Conservation (phyloP, 2,113 vertebrate genomes). For the Cervus canadensis region DNA sequence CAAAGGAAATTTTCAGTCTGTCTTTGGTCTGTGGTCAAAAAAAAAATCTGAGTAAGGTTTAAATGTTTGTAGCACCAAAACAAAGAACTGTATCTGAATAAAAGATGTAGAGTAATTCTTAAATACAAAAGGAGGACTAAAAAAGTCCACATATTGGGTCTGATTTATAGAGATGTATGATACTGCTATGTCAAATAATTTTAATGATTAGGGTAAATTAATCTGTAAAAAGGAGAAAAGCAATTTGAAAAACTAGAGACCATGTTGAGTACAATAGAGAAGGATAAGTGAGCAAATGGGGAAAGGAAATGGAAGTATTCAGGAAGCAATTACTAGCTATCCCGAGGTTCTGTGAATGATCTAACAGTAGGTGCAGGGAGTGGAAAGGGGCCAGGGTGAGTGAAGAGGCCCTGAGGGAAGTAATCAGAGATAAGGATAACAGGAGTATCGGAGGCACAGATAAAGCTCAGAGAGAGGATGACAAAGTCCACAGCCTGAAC, state of each 20-base stretch:
- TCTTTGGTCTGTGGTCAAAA: conserved; percentile 4
- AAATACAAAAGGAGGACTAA: conserved; percentile 63
- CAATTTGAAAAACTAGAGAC: conserved; percentile 70
- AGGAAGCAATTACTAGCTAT: conserved; percentile 79
- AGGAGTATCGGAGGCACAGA: background rate
- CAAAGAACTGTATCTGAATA: conserved; percentile 44
- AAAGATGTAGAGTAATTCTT: conserved; percentile 63
- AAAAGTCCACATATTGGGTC: conserved; percentile 56
- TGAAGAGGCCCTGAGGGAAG: conserved; percentile 73
- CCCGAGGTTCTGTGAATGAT: conserved; percentile 70
- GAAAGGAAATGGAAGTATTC: conserved; percentile 73
- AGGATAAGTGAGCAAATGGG: conserved; percentile 69
- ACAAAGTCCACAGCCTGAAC: conserved; percentile 57
- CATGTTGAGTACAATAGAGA: conserved; percentile 69
- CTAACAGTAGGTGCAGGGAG: conserved; percentile 62
- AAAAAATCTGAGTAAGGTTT: background rate
- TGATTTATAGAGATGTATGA: conserved; percentile 65
- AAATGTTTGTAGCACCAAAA: conserved; percentile 35
- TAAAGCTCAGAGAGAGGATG: conserved; percentile 38
- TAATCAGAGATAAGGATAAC: conserved; percentile 75
- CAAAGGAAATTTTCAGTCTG: conserved; percentile 32
- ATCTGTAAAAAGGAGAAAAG: conserved; percentile 60
- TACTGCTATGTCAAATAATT: conserved; percentile 74
- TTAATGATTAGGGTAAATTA: conserved; percentile 77
- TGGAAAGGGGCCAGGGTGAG: conserved; percentile 62